Conservation (phyloP, 2,113 vertebrate genomes). For the Microtus richardsoni region DNA sequence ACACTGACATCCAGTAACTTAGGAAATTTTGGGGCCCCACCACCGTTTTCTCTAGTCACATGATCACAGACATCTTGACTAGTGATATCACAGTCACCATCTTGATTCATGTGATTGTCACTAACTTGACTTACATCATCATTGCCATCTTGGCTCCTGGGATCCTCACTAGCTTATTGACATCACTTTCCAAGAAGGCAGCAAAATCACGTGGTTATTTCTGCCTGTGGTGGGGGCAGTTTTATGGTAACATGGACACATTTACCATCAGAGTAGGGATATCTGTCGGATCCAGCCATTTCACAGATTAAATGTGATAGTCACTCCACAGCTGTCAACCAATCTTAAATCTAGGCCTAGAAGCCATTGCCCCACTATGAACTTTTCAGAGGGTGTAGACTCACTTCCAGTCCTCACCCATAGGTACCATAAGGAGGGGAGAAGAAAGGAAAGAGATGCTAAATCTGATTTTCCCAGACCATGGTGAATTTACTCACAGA, state of each 20-base stretch:
- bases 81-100: not conserved
- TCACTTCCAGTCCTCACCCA: not conserved
- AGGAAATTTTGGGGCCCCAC: not conserved
- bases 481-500: not conserved
- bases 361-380: too few relatives aligned
- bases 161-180: too few relatives aligned
- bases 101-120: not conserved
- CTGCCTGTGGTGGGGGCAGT: not conserved
- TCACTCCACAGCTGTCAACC: not conserved
- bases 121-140: not conserved
- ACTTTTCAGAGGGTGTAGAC: not conserved
- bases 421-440: not conserved
- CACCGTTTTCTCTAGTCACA: not conserved
- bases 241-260: not conserved
- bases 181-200: not conserved
- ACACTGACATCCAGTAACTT: not conserved
- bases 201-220: not conserved
- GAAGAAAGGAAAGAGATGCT: not conserved
- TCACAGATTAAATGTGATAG: not conserved
- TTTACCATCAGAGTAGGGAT: not conserved
- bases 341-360: not conserved
- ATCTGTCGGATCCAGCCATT: not conserved
- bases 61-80: not conserved
- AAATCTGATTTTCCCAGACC: not conserved
- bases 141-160: not conserved